Evolutionary conservation across 2,888 invertebrate genomes (phyloP), one percentile per base, ranked within the genome.

Genomic region (Agrochola litura): DNA sequence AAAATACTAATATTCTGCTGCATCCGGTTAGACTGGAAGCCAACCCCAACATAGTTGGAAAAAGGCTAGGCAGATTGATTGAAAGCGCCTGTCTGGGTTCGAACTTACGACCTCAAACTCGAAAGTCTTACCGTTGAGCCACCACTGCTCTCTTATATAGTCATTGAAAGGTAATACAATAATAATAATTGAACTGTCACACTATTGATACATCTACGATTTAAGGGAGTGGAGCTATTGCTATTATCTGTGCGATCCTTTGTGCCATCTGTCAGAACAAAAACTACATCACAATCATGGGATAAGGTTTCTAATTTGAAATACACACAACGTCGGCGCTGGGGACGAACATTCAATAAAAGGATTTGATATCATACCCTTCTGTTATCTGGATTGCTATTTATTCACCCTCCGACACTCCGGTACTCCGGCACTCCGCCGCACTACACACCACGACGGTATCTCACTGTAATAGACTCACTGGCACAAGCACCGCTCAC

Each of bases 381-480:
- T 81, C 67, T 73, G 68, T 69, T 82, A 86, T 86, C 77, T 78
- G 56, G 43, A 76, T 54, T 64, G 75, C 66, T 82, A 79, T 70
- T 71, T 65, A 60, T 75, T 78, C 60, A 43, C 64, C 56, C 56
- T 54, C 37, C 73, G 54, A n/a, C 43, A 73, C 37, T 74, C 37
- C n/a, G 12, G 30, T 30, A 30, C 73, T 30, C 58, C 25, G 16
- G n/a, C 46, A 25, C 58, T 37, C 60, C 22, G 22, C 43, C 60
- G 63, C 73, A 77, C 76, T 58, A 74, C 74, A 72, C 68, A 76
- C 65, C 64, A 76, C 30, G 54, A 14, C 60, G 60, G 67, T 87
- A 85, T 84, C 78, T 82, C 52, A 56, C 58, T 69, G 58, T 78
- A 76, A 82, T 80, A 69, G 73, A 80, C 75, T 70, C 77, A 74